phyloP scores from a whole-genome alignment of 2,797 vertebrate species.

The Diplodus puntazzo region DNA sequence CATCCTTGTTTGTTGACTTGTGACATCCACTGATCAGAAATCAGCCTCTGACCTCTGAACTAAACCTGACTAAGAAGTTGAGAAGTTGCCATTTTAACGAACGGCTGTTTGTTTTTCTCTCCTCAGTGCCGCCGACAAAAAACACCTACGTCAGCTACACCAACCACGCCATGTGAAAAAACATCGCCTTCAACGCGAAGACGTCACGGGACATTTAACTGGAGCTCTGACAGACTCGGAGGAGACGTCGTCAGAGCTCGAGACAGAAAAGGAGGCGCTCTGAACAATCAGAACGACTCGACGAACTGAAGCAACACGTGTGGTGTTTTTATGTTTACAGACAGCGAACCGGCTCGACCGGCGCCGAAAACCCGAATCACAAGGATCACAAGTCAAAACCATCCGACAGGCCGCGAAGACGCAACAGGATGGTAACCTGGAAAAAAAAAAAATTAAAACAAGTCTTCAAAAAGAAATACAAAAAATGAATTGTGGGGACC shows the following conservation, averaged over 20 bases:
- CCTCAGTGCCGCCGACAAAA: conserved; percentile 91
- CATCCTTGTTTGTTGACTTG: no score
- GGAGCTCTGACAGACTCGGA: conserved; percentile 23
- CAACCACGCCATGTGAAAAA: conserved; percentile 93
- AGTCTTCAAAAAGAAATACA: conserved; percentile 31
- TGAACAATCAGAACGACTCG: conserved; percentile 34
- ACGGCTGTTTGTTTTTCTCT: conserved; percentile 31
- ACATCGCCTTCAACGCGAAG: conserved; percentile 1
- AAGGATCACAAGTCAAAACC: conserved; percentile 21
- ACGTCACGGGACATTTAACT: conserved; percentile 23
- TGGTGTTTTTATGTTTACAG: conserved; percentile 69
- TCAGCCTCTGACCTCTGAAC: background rate
- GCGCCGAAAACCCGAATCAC: conserved; percentile 16
- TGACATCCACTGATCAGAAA: no score
- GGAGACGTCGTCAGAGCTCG: conserved; percentile 28
- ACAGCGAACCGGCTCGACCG: background rate
- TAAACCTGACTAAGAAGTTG: background rate
- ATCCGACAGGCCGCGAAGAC: conserved; percentile 3
- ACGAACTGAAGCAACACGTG: conserved; percentile 30
- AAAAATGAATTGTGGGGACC: conserved; percentile 86
- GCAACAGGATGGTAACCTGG: conserved; percentile 13
- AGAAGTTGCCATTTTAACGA: background rate
- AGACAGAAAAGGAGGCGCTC: conserved; percentile 53
- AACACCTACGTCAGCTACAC: conserved; percentile 97
- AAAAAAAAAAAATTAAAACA: conserved; percentile 21